Evolutionary conservation across 2,888 invertebrate species (phyloP), one percentile per base, ranked within the genome.

Genomic region (Hesperia comma): DNA sequence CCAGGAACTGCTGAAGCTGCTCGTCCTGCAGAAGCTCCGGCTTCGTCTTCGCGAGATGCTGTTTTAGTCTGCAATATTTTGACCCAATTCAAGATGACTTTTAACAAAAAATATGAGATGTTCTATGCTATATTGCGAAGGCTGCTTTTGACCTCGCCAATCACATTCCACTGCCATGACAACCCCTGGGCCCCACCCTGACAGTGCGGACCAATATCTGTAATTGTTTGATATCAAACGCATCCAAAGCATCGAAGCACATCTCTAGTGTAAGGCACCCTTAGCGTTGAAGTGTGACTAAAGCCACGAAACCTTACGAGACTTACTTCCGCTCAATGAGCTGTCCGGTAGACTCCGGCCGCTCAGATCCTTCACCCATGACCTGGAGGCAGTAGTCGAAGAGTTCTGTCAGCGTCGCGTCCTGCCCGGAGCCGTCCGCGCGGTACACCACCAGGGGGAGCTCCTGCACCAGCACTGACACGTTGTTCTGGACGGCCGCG

Each of bases 401-500:
- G 3, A 82, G 70, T 8, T 79, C 79, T 8, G 74, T 72, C 7
- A 79, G 41, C 14, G 79, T 26, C 0, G 51, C 67, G 51, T 79
- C 73, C 0, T 32, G 72, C 0, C 41, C 37, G 1, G 56, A 63
- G 0, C 79, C 79, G 58, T 81, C 78, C 0, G 81, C 82, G 0
- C 71, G 63, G 62, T 69, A 77, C 6, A 74, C 68, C 0, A 77
- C 74, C 33, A 83, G 77, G 0, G 71, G 62, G 5, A 84, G 17
- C 12, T 79, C 74, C 51, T 88, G 86, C 0, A 81, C 72, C 0
- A 79, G 7, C 0, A 86, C 10, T 0, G 77, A 55, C 0, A 88
- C 73, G 17, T 86, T 83, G 72, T 85, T 79, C 40, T 77, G 61
- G 0, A 79, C 37, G 0, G 84, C 87, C 0, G 82, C 41, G 0